A percentile compares a stretch with the other conserved stretches of the same genome.
Evolutionary conservation across 2,113 vertebrate species (phyloP).

Genomic region (Lepus americanus): DNA sequence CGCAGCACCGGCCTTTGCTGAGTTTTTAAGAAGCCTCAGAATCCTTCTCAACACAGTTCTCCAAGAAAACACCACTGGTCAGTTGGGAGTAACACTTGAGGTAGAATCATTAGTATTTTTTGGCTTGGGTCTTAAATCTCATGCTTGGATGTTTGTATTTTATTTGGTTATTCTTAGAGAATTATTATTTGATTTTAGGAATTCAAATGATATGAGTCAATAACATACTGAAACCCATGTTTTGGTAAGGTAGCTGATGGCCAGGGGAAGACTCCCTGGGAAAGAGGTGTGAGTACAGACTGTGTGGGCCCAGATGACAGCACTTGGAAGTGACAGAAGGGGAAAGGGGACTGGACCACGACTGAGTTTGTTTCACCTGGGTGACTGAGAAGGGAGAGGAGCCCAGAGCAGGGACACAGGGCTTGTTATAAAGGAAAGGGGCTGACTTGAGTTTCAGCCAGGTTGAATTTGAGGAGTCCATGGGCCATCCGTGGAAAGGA

Average conservation of each 20-base stretch:
- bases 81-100: background rate
- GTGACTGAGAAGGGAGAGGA: background rate
- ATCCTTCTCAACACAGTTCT: background rate
- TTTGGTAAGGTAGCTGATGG: background rate
- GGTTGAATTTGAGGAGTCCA: background rate
- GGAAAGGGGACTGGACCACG: background rate
- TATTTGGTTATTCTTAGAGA: background rate
- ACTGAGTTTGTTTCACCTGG: background rate
- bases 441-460: background rate
- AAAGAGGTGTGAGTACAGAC: background rate
- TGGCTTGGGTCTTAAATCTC: background rate
- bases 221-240: background rate
- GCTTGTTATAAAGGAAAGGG: background rate
- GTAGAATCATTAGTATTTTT: background rate
- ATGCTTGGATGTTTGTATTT: background rate
- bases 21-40: conserved; percentile 8
- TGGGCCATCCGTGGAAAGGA: background rate
- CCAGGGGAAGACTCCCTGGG: background rate
- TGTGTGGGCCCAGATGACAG: too few species aligned
- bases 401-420: background rate
- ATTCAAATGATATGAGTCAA: background rate
- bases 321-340: background rate
- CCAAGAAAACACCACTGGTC: background rate
- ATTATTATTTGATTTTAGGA: background rate
- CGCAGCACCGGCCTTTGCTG: background rate